Evolutionary conservation across 2,888 invertebrate genomes (phyloP), one percentile per base, ranked within the genome.

Genomic region (Conistra vaccinii): DNA sequence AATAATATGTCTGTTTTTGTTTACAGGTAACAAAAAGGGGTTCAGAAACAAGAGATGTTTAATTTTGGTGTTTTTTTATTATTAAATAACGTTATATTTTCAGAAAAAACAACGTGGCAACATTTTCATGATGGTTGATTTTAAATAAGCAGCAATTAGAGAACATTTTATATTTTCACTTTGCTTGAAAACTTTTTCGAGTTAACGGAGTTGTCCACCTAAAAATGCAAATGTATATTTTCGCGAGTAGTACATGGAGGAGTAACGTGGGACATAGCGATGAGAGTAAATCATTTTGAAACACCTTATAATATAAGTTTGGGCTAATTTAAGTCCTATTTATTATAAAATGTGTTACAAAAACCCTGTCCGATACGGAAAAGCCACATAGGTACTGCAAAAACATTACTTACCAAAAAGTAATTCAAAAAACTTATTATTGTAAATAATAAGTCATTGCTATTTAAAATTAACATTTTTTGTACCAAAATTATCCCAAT

Each of bases 171-270:
- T 69, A 69, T 62, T 67, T 62, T 60, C 14, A 61, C 20, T 67
- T 60, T n/a, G 42, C 53, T 42, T 29, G 29, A 67, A 69, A 77
- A 73, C 48, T 81, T 81, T 77, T 58, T 12, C 14, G 26, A 76
- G 45, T 58, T 61, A 60, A 60, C 66, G 17, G 65, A 76, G 58
- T 77, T 69, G 58, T 69, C 62, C 58, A 62, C 53, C 48, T 20
- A 77, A 81, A 80, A 73, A 68, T 68, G 62, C 69, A 81, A 81
- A 73, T 81, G 29, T 70, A 81, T 70, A 65, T 78, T 81, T 66
- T 69, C 39, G n/a, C 32, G 57, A 65, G 62, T 17, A 57, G 57
- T 58, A 73, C 81, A 69, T 69, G 81, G 58, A 26, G 26, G 26
- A 48, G n/a, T 55, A 62, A 26, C 20, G 14, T 29, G 14, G 60